Percentiles rank a stretch among this genome's conserved stretches.
Conservation (phyloP, 2,113 vertebrate species). For the Gopherus evgoodei region DNA sequence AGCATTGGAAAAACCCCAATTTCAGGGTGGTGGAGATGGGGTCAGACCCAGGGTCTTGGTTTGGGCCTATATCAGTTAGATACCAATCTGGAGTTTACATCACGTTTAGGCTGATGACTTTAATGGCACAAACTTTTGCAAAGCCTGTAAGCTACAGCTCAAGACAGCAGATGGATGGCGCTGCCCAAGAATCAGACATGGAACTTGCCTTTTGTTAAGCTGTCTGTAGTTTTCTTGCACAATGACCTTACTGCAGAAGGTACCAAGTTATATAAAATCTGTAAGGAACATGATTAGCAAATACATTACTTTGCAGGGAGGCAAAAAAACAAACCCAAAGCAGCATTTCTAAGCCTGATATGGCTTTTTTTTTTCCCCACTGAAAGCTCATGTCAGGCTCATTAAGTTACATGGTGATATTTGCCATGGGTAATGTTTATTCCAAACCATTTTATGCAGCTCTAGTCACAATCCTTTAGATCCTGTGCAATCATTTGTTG, state of each 20-base stretch:
- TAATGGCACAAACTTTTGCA: background rate
- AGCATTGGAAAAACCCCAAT: background rate
- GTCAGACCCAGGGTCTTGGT: background rate
- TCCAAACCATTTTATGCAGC: constrained; percentile 14
- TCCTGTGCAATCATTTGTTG: background rate
- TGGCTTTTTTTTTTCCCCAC: accelerated
- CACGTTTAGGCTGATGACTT: background rate
- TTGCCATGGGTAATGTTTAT: constrained; percentile 54
- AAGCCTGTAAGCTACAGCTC: background rate
- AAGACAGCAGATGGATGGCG: background rate
- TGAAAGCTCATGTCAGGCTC: constrained; percentile 38
- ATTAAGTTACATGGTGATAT: constrained; percentile 11
- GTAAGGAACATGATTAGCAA: background rate
- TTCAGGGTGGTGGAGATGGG: background rate
- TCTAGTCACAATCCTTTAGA: constrained; percentile 22
- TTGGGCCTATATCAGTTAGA: accelerated
- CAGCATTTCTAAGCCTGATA: background rate
- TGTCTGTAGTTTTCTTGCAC: background rate
- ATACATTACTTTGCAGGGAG: background rate
- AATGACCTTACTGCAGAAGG: constrained; percentile 7
- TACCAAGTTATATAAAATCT: background rate
- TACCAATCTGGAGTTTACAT: background rate
- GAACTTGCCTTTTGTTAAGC: background rate
- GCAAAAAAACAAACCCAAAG: background rate
- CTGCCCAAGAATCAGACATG: background rate